Percentiles rank a stretch among this genome's conserved stretches.
phyloP scores from a whole-genome alignment of 1,140 invertebrate genomes.

The Aphaenogaster rudis region DNA sequence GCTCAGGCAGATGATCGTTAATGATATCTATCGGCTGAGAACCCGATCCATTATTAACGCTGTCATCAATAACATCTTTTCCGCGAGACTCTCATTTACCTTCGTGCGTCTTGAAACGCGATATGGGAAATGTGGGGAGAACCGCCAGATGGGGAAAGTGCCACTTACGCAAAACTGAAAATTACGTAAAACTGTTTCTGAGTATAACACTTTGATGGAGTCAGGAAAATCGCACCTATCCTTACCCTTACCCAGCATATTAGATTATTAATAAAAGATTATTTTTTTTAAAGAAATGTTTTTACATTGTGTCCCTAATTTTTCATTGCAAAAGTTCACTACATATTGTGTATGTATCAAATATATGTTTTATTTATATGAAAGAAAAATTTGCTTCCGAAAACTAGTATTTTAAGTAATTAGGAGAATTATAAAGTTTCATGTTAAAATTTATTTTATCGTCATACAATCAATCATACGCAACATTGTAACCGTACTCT shows the following conservation, averaged over 20 bases:
- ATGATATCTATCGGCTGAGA: slow-evolving; percentile 76
- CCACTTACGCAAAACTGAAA: slow-evolving; percentile 20
- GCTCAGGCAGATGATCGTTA: slow-evolving; percentile 75
- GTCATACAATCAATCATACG: not conserved
- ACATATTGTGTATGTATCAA: not conserved
- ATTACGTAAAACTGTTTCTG: slow-evolving; percentile 6
- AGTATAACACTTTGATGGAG: not conserved
- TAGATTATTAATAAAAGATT: not conserved
- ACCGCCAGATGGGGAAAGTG: not conserved
- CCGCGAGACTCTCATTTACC: slow-evolving; percentile 27
- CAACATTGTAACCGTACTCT: not conserved
- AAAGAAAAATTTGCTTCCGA: not conserved
- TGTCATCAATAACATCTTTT: slow-evolving; percentile 76
- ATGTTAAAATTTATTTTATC: not conserved
- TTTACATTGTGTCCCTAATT: not conserved
- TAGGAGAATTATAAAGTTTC: not conserved
- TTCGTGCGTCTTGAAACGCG: slow-evolving; percentile 48
- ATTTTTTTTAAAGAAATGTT: not conserved
- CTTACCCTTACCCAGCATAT: not conserved
- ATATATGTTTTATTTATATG: not conserved
- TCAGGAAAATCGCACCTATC: not conserved
- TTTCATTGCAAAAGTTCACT: not conserved
- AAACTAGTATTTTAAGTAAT: not conserved
- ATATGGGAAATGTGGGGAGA: slow-evolving; percentile 45
- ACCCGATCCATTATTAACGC: slow-evolving; percentile 77